Base-by-base conservation (phyloP, 2,888 invertebrate genomes). In the Polylopha cassiicola region DNA sequence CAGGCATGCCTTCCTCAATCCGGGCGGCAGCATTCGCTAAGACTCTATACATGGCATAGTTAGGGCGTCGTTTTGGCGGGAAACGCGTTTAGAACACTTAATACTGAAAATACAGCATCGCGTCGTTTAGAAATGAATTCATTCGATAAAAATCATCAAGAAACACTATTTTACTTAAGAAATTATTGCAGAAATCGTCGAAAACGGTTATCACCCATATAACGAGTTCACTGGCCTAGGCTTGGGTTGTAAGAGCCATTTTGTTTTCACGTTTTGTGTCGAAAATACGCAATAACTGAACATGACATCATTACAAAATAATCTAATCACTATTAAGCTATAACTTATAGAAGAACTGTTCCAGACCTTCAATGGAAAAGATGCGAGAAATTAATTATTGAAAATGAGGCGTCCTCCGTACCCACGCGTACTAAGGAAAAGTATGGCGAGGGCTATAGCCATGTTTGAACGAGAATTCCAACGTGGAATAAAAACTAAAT, bases 381-480 rank as follows among this genome's bases (percentile, higher is more conserved):
- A 80, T 69, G 54, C 43, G 80, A 85, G 86, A 86, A 85, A 86
- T 85, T 68, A 81, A 80, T 75, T 82, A 70, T 82, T 79, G 70
- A 82, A 80, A 65, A 80, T 75, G 75, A 72, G 65, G 78, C 80
- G 76, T 76, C 84, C 66, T 68, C 75, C 65, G 70, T 81, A 84
- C 80, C 82, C 84, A 85, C 84, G 85, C 84, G 66, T 78, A 77
- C 73, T 79, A 80, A 67, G 70, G 71, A n/a, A 79, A 79, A 82
- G 81, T 84, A 81, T 69, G 75, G 65, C 68, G 75, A 80, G 69
- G 75, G 73, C 70, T 70, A 85, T 75, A 73, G 86, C 86, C 86
- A 86, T 86, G 81, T 86, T 85, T 81, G 85, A 86, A 74, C 61
- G 68, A 66, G 73, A 81, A 86, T 86, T 81, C 80, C 85, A 81